These are phyloP conservation scores for Peromyscus attwateri DNA, from an alignment of 2,797 vertebrate species.

Conservation along the genomic window DNA sequence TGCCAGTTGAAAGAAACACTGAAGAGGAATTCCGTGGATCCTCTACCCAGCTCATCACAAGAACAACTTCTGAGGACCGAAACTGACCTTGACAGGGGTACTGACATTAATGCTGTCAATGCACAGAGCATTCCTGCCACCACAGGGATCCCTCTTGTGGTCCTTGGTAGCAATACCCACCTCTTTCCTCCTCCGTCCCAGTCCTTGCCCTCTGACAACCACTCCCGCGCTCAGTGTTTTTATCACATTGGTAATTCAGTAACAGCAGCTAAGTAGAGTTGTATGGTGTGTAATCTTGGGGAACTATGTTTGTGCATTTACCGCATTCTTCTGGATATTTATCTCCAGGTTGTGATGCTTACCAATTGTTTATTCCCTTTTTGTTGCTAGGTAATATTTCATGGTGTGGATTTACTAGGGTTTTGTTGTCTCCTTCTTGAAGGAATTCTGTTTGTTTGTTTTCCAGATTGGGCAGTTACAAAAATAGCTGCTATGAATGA, in stretches of 20 bases:
- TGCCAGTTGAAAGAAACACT: neutral
- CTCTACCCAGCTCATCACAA: neutral
- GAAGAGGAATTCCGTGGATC: neutral
- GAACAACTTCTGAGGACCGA: neutral
- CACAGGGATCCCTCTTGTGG: too few species aligned
- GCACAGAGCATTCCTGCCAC: neutral
- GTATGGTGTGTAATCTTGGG: neutral
- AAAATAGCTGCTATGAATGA: neutral
- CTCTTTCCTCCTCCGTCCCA: neutral
- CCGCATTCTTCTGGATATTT: neutral
- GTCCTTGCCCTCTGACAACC: neutral
- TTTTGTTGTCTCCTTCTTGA: neutral
- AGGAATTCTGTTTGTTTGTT: neutral
- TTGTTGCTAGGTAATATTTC: neutral
- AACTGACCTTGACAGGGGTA: rapidly evolving
- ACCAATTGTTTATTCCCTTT: neutral
- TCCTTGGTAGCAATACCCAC: neutral
- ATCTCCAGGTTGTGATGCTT: neutral
- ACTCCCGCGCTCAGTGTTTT: neutral
- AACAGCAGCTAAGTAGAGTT: neutral
- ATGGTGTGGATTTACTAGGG: neutral
- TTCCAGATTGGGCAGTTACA: neutral
- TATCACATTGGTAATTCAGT: neutral
- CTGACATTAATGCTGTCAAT: neutral
- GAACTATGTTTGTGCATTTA: neutral